Evolutionary conservation across 2,888 invertebrate genomes (phyloP).

Genomic region (Bursaphelenchus okinawaensis): DNA sequence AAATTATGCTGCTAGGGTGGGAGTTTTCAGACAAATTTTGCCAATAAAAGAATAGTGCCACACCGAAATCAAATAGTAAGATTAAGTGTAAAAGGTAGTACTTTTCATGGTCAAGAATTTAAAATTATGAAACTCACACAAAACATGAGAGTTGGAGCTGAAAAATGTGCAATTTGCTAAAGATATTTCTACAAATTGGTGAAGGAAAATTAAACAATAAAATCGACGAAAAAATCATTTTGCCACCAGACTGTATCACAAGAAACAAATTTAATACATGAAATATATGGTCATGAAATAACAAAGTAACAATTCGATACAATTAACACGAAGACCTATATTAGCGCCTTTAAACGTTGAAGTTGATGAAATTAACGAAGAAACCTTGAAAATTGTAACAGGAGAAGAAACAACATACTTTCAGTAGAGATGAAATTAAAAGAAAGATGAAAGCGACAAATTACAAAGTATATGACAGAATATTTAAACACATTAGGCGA

Average conservation of each 20-base stretch:
- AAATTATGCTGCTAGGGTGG: slow-evolving; percentile 23
- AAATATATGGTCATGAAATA: slow-evolving; percentile 4
- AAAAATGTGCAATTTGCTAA: too few relatives aligned
- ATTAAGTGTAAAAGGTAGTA: slow-evolving; percentile 13
- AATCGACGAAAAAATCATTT: neutral
- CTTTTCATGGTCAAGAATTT: slow-evolving; percentile 13
- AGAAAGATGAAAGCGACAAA: neutral
- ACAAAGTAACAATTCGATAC: slow-evolving; percentile 6
- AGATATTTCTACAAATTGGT: slow-evolving; percentile 17
- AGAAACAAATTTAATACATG: slow-evolving; percentile 10
- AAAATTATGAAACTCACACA: slow-evolving; percentile 12
- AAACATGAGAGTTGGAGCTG: slow-evolving; percentile 16
- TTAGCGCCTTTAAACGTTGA: neutral
- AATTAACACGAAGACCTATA: neutral
- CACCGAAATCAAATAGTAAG: slow-evolving; percentile 6
- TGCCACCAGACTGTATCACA: neutral
- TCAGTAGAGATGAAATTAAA: neutral
- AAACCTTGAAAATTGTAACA: slow-evolving; percentile 3
- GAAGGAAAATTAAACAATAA: slow-evolving; percentile 13
- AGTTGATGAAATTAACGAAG: slow-evolving; percentile 6
- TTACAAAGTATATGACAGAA: slow-evolving; percentile 13
- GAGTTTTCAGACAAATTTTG: slow-evolving; percentile 30
- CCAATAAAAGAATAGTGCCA: slow-evolving; percentile 23
- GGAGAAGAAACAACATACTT: neutral
- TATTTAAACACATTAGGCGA: slow-evolving; percentile 13